Conservation (phyloP, 1,140 invertebrate species). For the Ylistrum balloti region DNA sequence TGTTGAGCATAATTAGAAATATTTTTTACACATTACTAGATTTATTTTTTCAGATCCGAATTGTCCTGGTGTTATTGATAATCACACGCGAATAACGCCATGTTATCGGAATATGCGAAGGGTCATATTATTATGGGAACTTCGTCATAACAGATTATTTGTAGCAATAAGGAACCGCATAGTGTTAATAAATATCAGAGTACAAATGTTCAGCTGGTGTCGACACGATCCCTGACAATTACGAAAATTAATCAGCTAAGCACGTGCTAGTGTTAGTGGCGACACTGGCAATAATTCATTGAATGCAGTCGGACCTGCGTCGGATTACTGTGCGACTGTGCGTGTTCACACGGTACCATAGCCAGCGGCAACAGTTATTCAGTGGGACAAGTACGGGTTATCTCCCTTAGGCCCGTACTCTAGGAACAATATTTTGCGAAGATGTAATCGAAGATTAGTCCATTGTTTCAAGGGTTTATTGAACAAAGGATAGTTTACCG, state of each 20-base stretch:
- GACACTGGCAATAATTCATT: constrained; percentile 38
- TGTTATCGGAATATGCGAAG: background rate
- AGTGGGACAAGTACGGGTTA: constrained; percentile 2
- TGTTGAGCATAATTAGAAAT: no score
- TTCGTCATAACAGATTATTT: background rate
- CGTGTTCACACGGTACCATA: constrained; percentile 30
- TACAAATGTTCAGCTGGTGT: background rate
- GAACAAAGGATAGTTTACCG: background rate
- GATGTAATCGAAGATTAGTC: background rate
- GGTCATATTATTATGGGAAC: background rate
- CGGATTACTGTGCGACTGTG: background rate
- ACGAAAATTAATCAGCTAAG: constrained; percentile 24
- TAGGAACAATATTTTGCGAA: background rate
- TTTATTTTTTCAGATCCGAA: background rate
- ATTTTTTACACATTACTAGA: background rate
- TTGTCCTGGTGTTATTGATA: no score
- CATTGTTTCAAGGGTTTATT: background rate
- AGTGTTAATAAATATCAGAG: background rate
- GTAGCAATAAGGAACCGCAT: background rate
- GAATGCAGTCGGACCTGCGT: background rate
- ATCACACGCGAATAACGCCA: background rate
- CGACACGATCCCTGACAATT: constrained; percentile 24
- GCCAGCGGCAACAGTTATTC: background rate
- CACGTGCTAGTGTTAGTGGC: constrained; percentile 2
- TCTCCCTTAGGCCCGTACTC: background rate